Percentiles rank a stretch among this genome's conserved stretches.
Conservation (phyloP, 2,797 vertebrate species). For the Pangasius macronema region DNA sequence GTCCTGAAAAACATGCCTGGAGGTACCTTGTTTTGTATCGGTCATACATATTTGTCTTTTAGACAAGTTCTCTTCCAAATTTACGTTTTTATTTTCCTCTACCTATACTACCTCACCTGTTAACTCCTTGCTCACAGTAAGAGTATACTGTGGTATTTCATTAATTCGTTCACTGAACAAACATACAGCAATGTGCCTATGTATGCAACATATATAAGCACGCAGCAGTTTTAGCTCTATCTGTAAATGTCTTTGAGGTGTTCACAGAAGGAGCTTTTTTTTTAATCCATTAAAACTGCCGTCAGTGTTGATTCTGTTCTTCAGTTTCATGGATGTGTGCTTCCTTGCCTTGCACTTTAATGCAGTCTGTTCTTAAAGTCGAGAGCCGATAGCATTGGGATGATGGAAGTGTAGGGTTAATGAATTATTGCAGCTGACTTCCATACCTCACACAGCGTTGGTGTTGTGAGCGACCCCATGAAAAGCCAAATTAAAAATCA, state of each 20-base stretch:
- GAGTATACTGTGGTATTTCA: constrained; percentile 58
- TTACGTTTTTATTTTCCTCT: constrained; percentile 75
- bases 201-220: constrained; percentile 60
- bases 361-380: constrained; percentile 90
- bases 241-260: constrained; percentile 52
- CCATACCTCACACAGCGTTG: constrained; percentile 99
- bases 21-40: constrained; percentile 98
- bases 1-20: constrained; percentile 92
- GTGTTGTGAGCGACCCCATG: constrained; percentile 99
- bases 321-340: constrained; percentile 78
- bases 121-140: constrained; percentile 61
- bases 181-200: constrained; percentile 62
- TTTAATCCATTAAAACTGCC: constrained; percentile 68
- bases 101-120: constrained; percentile 62
- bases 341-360: constrained; percentile 91
- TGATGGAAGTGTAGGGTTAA: constrained; percentile 97
- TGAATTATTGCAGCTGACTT: constrained; percentile 99
- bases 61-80: constrained; percentile 71
- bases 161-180: constrained; percentile 50
- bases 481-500: constrained; percentile 99
- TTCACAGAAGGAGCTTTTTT: constrained; percentile 63
- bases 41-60: constrained; percentile 81
- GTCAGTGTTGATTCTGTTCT: constrained; percentile 76
- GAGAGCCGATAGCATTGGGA: constrained; percentile 92
- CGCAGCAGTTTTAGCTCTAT: constrained; percentile 54